A percentile compares a stretch with the other conserved stretches of the same genome.
Conservation (phyloP, 1,140 invertebrate genomes). For the Archegozetes longisetosus region DNA sequence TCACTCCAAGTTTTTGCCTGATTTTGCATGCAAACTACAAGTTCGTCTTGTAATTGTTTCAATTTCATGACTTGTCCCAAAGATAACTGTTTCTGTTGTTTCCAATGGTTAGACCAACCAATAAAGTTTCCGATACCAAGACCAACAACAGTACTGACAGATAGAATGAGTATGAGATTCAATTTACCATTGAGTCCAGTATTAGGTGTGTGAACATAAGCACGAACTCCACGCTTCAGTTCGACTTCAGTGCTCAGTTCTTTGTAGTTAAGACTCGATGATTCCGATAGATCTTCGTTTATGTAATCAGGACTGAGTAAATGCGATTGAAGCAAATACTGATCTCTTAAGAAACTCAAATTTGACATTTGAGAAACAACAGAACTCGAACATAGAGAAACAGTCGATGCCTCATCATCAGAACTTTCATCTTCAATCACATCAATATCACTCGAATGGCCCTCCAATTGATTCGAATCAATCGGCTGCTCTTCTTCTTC, state of each 20-base stretch:
- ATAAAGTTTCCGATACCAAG: conserved; percentile 19
- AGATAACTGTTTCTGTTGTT: conserved; percentile 8
- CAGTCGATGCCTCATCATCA: neutral
- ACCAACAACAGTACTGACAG: conserved; percentile 14
- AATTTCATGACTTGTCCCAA: conserved; percentile 17
- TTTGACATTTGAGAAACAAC: neutral
- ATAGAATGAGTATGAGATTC: conserved; percentile 13
- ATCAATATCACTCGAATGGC: neutral
- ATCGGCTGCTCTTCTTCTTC: neutral
- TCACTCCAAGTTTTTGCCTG: neutral
- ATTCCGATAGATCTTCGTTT: neutral
- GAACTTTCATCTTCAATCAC: neutral
- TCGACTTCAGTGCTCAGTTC: neutral
- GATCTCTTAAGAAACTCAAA: neutral
- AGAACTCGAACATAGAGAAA: neutral
- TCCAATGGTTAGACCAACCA: conserved; percentile 16
- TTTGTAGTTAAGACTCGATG: neutral
- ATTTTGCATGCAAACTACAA: conserved; percentile 14
- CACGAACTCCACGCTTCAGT: neutral
- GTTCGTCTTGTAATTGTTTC: conserved; percentile 19
- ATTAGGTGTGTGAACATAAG: conserved; percentile 18
- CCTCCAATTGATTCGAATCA: neutral
- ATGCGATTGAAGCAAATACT: neutral
- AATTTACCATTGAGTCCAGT: conserved; percentile 13
- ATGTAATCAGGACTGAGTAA: neutral